These are phyloP conservation scores for Lytechinus pictus DNA, from an alignment of 35 echinoderm and acorn worm species.

Conservation along the genomic window DNA sequence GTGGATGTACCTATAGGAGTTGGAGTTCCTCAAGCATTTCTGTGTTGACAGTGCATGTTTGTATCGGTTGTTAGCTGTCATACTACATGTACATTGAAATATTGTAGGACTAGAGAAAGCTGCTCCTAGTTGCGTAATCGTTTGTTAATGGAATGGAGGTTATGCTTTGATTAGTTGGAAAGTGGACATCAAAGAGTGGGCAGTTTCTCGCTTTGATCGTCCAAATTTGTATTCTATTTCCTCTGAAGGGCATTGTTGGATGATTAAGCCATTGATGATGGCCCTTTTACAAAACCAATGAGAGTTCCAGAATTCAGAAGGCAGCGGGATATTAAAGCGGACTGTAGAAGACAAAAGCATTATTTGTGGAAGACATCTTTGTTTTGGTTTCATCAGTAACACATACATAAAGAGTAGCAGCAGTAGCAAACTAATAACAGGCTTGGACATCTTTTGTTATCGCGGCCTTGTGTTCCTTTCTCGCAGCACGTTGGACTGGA, in stretches of 20 bases:
- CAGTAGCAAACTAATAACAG: not conserved
- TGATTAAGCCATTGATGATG: not conserved
- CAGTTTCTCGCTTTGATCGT: not conserved
- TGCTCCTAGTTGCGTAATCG: not conserved
- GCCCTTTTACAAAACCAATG: too few species aligned
- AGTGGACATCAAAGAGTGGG: not conserved
- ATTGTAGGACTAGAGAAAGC: not conserved
- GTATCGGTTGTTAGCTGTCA: not conserved
- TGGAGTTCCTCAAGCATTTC: not conserved
- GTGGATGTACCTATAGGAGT: not conserved
- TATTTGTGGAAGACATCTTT: not conserved
- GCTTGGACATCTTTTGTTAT: not conserved
- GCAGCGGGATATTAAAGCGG: not conserved
- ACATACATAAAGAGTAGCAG: not conserved
- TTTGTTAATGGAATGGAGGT: not conserved
- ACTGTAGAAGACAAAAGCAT: not conserved
- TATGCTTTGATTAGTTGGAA: not conserved
- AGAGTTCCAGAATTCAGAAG: too few species aligned
- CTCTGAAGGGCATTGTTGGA: not conserved
- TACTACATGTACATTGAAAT: not conserved
- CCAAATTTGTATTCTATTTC: not conserved
- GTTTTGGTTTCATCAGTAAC: slow-evolving; percentile 12
- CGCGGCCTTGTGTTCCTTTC: not conserved
- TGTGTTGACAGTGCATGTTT: not conserved
- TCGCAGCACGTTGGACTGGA: not conserved